phyloP scores from a whole-genome alignment of 2,797 vertebrate species.

The Benthosema pterotum region DNA sequence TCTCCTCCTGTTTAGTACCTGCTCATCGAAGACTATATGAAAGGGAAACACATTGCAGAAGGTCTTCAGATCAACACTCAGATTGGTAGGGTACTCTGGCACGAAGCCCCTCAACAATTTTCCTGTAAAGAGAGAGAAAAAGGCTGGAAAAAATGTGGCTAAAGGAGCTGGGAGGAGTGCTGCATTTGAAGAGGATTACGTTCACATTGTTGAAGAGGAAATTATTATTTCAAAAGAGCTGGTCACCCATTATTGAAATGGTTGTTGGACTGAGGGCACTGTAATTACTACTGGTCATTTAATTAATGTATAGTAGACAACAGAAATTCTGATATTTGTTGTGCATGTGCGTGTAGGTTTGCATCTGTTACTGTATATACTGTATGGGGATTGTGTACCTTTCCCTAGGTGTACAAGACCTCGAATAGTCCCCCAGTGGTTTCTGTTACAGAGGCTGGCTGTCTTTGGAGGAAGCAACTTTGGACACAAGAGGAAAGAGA shows the following conservation, averaged over 20 bases:
- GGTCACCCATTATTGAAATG: no score
- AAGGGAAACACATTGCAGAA: conserved; percentile 86
- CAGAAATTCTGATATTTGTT: no score
- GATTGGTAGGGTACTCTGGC: conserved; percentile 76
- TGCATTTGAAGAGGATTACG: no score
- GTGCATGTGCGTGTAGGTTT: no score
- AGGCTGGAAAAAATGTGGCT: background rate
- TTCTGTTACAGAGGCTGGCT: conserved; percentile 50
- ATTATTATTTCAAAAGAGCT: no score
- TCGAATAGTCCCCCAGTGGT: conserved; percentile 78
- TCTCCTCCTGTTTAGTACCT: conserved; percentile 57
- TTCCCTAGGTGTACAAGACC: conserved; percentile 77
- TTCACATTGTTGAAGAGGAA: no score
- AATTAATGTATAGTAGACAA: no score
- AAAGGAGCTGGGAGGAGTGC: no score
- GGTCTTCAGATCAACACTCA: conserved; percentile 79
- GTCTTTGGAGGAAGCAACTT: conserved; percentile 17
- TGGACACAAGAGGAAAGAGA: background rate
- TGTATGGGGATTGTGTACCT: conserved; percentile 55
- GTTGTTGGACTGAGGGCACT: no score
- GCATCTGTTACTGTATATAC: no score
- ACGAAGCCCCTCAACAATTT: conserved; percentile 77
- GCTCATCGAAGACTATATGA: conserved; percentile 84
- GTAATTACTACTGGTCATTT: no score
- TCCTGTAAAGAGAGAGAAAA: conserved; percentile 52